Evolutionary conservation across 30 jellyfish, hydroid and myxozoan species (phyloP).

Genomic region (Pelagia noctiluca): DNA sequence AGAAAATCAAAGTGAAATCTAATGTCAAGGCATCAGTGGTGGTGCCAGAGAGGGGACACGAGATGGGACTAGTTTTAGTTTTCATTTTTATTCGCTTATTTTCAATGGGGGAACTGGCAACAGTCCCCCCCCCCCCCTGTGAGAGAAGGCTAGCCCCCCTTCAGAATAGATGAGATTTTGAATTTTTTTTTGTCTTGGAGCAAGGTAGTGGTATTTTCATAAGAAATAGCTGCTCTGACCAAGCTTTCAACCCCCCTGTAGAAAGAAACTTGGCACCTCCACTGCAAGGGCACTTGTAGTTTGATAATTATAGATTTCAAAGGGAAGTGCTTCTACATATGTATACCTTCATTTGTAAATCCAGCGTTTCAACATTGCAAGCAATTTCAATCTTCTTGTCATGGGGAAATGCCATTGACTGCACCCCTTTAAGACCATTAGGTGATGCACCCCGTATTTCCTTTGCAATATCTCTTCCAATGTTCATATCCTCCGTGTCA

Average conservation of each 20-base stretch:
- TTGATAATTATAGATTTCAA: not conserved
- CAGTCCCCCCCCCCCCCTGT: too few species aligned
- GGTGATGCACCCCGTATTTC: constrained; percentile 52
- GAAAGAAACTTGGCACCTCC: not conserved
- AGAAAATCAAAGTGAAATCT: too few species aligned
- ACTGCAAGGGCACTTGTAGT: not conserved
- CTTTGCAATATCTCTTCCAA: constrained; percentile 61
- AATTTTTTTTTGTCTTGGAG: not conserved
- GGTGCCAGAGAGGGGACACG: not conserved
- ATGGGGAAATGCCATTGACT: constrained; percentile 79
- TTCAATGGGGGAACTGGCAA: too few species aligned
- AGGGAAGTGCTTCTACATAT: not conserved
- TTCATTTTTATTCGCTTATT: not conserved
- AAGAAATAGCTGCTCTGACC: not conserved
- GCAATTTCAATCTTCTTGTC: constrained; percentile 69
- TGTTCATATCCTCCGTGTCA: constrained; percentile 30
- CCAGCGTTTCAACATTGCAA: constrained; percentile 78
- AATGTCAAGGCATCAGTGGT: not conserved
- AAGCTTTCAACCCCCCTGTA: not conserved
- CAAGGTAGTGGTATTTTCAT: not conserved
- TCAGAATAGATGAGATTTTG: too few species aligned
- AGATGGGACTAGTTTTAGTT: not conserved
- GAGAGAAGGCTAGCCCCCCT: too few species aligned
- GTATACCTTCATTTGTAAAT: constrained; percentile 43
- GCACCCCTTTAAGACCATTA: constrained; percentile 73